Percentiles rank a stretch among this genome's conserved stretches.
phyloP scores from a whole-genome alignment of 64 coral and sea anemone genomes.

The Stichodactyla mertensii region DNA sequence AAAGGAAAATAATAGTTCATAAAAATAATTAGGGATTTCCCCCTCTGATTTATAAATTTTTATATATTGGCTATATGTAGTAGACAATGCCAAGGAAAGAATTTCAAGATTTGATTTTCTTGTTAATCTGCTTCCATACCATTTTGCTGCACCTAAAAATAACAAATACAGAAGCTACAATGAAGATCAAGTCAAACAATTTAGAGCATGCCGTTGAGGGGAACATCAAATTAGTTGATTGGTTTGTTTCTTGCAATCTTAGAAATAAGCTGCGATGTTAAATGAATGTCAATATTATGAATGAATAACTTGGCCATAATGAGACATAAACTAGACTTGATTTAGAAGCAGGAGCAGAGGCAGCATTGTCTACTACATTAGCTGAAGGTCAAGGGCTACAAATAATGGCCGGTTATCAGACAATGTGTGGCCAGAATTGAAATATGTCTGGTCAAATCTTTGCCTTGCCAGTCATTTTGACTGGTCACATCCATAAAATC shows the following conservation, averaged over 20 bases:
- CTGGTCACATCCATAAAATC: no score
- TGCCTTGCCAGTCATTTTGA: no score
- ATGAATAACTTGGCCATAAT: no score
- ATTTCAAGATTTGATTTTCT: slow-evolving; percentile 3
- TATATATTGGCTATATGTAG: neutral
- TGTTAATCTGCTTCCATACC: slow-evolving; percentile 23
- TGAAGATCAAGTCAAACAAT: slow-evolving; percentile 23
- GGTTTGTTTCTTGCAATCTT: neutral
- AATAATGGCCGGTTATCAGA: no score
- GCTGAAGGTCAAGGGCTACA: no score
- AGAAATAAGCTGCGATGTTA: no score
- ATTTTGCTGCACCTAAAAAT: slow-evolving; percentile 24
- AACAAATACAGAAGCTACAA: slow-evolving; percentile 16
- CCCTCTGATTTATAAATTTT: neutral
- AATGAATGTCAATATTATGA: neutral
- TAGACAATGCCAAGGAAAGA: slow-evolving; percentile 5
- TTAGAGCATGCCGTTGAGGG: slow-evolving; percentile 8
- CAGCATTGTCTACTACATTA: no score
- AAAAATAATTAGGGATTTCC: neutral
- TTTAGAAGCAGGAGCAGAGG: no score
- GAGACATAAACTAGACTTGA: no score
- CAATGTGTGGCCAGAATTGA: no score
- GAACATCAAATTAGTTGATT: neutral
- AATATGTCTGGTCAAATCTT: no score
- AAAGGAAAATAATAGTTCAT: neutral